Conservation (phyloP, 2,888 invertebrate species). For the Pinctada fucata region DNA sequence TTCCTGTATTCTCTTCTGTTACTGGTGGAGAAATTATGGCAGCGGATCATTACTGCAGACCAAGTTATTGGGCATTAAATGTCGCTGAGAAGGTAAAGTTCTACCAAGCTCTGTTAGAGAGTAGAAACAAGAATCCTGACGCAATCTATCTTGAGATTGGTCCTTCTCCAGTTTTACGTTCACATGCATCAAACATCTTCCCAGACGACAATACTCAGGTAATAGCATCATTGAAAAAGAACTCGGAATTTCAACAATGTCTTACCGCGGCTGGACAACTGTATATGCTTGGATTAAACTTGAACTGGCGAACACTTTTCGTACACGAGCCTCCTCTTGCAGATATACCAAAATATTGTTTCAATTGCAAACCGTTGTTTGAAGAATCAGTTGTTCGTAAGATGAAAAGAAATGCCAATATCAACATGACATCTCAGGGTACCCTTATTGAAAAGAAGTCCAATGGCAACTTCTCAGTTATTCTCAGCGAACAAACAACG, state of each 20-base stretch:
- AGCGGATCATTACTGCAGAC: constrained; percentile 40
- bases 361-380: constrained; percentile 43
- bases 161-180: constrained; percentile 58
- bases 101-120: constrained; percentile 45
- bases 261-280: constrained; percentile 35
- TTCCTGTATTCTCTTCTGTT: constrained; percentile 59
- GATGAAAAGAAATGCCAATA: constrained; percentile 31
- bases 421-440: constrained; percentile 3
- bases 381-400: constrained; percentile 40
- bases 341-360: constrained; percentile 52
- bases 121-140: constrained; percentile 23
- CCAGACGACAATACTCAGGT: constrained; percentile 30
- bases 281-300: constrained; percentile 43
- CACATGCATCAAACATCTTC: constrained; percentile 49
- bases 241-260: constrained; percentile 36
- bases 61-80: constrained; percentile 63
- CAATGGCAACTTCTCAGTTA: constrained; percentile 29
- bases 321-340: constrained; percentile 26
- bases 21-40: constrained; percentile 42
- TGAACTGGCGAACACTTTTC: constrained; percentile 43
- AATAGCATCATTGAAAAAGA: constrained; percentile 44
- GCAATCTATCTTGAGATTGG: constrained; percentile 65
- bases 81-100: constrained; percentile 60
- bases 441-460: constrained; percentile 10
- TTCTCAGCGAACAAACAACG: constrained; percentile 35